Evolutionary conservation across 2,113 vertebrate genomes (phyloP).

Genomic region (Piaya cayana): DNA sequence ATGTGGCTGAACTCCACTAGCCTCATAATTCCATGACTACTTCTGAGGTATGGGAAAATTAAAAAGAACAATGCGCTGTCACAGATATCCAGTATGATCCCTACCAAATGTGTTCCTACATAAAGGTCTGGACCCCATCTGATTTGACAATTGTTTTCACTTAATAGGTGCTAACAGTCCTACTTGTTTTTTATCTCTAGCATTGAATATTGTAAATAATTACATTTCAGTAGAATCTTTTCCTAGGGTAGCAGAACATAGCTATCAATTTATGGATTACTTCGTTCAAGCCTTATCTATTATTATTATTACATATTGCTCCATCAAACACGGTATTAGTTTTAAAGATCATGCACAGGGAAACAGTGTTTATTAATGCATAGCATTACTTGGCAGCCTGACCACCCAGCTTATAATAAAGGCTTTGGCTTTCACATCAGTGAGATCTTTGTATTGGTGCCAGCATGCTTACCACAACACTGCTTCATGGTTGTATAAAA

Average conservation of each 20-base stretch:
- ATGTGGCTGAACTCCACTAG: neutral
- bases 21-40: neutral
- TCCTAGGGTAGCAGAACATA: neutral
- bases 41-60: neutral
- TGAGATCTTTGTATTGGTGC: conserved; percentile 60
- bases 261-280: neutral
- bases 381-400: conserved; percentile 51
- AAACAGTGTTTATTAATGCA: conserved; percentile 1
- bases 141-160: neutral
- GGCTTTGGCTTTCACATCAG: conserved; percentile 60
- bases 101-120: neutral
- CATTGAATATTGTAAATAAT: neutral
- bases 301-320: neutral
- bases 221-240: neutral
- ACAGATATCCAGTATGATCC: neutral
- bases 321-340: neutral
- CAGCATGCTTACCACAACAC: conserved; percentile 42
- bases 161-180: neutral
- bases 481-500: conserved; percentile 44
- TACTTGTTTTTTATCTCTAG: neutral
- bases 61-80: neutral
- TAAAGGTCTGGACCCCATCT: neutral
- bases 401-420: conserved; percentile 35
- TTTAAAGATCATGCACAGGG: neutral
- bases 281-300: neutral